These are phyloP conservation scores for Drosophila sordidula DNA, from an alignment of 2,888 invertebrate genomes.

Conservation along the genomic window DNA sequence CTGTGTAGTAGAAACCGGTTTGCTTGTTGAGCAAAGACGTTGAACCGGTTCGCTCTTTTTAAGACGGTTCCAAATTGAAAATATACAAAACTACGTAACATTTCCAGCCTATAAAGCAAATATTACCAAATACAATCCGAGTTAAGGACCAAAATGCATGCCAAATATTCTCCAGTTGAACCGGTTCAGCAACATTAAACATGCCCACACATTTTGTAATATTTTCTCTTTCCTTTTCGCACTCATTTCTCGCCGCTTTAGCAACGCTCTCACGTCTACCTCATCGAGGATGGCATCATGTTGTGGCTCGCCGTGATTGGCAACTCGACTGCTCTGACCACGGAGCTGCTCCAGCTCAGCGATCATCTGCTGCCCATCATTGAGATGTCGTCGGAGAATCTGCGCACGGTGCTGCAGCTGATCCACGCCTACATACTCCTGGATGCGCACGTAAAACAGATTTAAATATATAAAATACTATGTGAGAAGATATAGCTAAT, in stretches of 20 bases:
- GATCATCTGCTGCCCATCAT: conserved; percentile 91
- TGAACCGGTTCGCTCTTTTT: too few relatives aligned
- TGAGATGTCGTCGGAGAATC: conserved; percentile 93
- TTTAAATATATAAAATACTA: neutral
- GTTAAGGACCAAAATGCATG: too few relatives aligned
- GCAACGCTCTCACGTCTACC: conserved; percentile 93
- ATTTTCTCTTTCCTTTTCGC: neutral
- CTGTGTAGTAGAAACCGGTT: too few relatives aligned
- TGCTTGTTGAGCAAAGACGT: too few relatives aligned
- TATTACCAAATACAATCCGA: too few relatives aligned
- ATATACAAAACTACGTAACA: too few relatives aligned
- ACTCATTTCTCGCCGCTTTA: conserved; percentile 70
- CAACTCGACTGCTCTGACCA: conserved; percentile 89
- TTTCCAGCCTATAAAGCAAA: too few relatives aligned
- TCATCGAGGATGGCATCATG: conserved; percentile 96
- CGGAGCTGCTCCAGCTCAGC: conserved; percentile 90
- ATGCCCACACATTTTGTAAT: neutral
- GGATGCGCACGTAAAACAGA: conserved; percentile 86
- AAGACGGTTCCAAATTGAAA: too few relatives aligned
- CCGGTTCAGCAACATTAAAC: neutral
- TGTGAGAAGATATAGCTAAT: too few relatives aligned
- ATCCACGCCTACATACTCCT: conserved; percentile 93
- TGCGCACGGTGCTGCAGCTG: conserved; percentile 92
- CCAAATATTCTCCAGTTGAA: neutral
- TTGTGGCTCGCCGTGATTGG: conserved; percentile 95